phyloP scores from a whole-genome alignment of 2,113 vertebrate genomes.

The Lichenostomus cassidix region DNA sequence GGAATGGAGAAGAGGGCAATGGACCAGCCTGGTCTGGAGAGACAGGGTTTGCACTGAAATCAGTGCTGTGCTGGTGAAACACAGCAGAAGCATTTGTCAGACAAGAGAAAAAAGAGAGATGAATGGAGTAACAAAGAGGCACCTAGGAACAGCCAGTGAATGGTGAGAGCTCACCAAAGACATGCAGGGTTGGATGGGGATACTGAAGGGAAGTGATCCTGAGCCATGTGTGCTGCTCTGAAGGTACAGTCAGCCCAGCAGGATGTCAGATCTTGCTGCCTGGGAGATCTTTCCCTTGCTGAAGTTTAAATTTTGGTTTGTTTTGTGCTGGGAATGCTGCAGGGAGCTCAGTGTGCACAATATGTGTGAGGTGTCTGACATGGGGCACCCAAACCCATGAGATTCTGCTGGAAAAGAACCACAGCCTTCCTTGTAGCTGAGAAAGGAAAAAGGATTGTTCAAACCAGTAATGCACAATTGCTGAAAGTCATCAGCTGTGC shows the following conservation, averaged over 20 bases:
- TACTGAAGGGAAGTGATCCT: slow-evolving; percentile 3
- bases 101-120: neutral
- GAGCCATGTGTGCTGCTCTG: neutral
- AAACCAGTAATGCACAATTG: neutral
- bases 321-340: neutral
- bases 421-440: neutral
- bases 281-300: neutral
- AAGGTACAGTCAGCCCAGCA: neutral
- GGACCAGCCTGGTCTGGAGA: neutral
- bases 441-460: neutral
- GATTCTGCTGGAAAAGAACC: neutral
- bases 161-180: slow-evolving; percentile 34
- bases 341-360: neutral
- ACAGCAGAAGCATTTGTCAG: neutral
- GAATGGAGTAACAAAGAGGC: slow-evolving; percentile 2
- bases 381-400: neutral
- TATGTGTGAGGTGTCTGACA: neutral
- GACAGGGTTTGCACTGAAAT: neutral
- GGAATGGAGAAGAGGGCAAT: neutral
- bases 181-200: neutral
- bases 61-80: neutral
- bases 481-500: neutral
- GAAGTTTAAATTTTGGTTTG: neutral
- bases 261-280: neutral
- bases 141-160: neutral